Conservation (phyloP, 2,113 vertebrate genomes). For the Clarias macrocephalus region DNA sequence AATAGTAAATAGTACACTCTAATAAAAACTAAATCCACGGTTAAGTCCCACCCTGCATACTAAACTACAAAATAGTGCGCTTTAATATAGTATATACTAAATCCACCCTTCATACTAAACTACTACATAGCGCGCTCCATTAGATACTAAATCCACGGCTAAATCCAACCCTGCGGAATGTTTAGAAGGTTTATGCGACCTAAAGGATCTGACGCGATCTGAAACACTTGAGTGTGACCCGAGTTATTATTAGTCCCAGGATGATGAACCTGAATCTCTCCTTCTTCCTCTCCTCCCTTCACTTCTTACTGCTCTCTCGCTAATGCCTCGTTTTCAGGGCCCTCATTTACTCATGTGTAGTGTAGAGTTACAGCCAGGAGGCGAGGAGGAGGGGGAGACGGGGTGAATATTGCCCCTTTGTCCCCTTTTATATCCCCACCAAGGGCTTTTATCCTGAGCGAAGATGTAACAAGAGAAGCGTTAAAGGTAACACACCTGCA, state of each 20-base stretch:
- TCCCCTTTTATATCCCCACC: conserved; percentile 18
- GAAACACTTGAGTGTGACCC: neutral
- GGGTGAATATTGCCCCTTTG: conserved; percentile 14
- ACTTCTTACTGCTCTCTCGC: conserved; percentile 19
- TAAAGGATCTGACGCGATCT: neutral
- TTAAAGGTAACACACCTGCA: conserved; percentile 59
- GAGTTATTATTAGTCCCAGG: neutral
- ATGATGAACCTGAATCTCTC: neutral
- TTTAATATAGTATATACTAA: no score
- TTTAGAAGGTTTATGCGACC: neutral
- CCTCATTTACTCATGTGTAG: conserved; percentile 40
- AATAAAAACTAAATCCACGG: no score
- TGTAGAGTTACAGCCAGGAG: conserved; percentile 51
- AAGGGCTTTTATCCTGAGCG: conserved; percentile 57
- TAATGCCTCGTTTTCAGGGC: conserved; percentile 44
- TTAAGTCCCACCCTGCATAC: no score
- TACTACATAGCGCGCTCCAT: no score
- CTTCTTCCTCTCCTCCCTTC: neutral
- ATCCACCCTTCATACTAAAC: no score
- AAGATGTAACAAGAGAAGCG: conserved; percentile 58
- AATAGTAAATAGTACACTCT: no score
- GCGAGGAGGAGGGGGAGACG: neutral
- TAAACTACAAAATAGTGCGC: no score
- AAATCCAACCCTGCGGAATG: neutral
- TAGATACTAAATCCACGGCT: no score